Base-by-base conservation (phyloP, 2,113 vertebrate species). In the Indri indri region DNA sequence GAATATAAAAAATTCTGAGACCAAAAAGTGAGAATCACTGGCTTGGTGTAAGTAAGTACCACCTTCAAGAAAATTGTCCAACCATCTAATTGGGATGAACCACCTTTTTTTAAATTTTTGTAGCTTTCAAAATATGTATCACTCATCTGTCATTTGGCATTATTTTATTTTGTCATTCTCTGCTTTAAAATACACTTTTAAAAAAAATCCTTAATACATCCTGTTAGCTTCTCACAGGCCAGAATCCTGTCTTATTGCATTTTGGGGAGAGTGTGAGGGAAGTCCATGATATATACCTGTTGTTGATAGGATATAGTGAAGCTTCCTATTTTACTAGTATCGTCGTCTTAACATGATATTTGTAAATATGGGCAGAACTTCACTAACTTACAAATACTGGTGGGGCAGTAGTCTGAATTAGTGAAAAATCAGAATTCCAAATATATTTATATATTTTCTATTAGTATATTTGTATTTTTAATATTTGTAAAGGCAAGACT, bases 121-220 rank as follows among this genome's bases (percentile, higher is more conserved):
- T 27, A 71, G 37, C 37, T 80, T 61, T 82, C 79, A n/a, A 52
- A 68, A 10, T 82, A 40, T 32, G 17, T 40, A 45, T 25, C 8
- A 25, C 30, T 85, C 23, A 25, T 27, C 37, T 65, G 37, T 30
- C 84, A 92, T 9, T 66, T 45, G 80, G 37, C n/a, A 25, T 74
- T 74, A 68, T 57, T 80, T 95, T 74, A 65, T 77, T 40, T 71
- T 87, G 52, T 42, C 27, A 81, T 82, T 91, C 74, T 91, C 20
- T 52, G 25, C 59, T 66, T 42, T 52, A 71, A 97, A 76, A 82
- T 50, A 10, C 1, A 25, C 37, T 71, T 20, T 4, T 11, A 2
- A 70, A 86, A 84, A 47, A 84, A 47, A 80, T 54, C 8, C 9
- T 0, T 61, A 59, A 18, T 65, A 54, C 20, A 27, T 12, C 23